Evolutionary conservation across 2,888 invertebrate species (phyloP), one percentile per base, ranked within the genome.

Genomic region (Ophion slaviceki): DNA sequence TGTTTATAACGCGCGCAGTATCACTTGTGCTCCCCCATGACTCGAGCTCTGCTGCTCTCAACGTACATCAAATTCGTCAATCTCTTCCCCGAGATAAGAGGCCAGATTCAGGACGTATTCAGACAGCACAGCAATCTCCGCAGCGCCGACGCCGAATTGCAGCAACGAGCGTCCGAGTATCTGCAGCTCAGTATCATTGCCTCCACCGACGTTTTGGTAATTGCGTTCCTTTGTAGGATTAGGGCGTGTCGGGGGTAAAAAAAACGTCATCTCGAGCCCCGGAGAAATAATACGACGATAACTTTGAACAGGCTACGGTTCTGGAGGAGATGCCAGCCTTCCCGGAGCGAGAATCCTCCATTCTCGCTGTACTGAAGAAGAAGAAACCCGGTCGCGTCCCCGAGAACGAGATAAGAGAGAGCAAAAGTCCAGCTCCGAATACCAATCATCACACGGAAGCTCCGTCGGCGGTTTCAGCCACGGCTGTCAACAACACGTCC

Each of bases 291-390:
- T 57, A n/a, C 7, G 14, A 4, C 14, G 14, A 71, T 20, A 79
- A 24, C 17, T 32, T 10, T 57, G 67, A 53, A 4, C 89, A 96
- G 95, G 99, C 99, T 36, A 99, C 99, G 76, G 99, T 99, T 75
- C 95, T 99, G 89, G 99, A 99, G 95, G 99, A 99, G 95, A 99
- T 99, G 99, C 99, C 99, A 87, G 99, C 99, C 76, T 99, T 99
- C 95, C 99, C 99, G 5, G 99, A 99, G 94, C 96, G 99, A 89
- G 99, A 99, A 94, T 99, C 99, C 86, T 99, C 99, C 17, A 99
- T 99, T 91, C 95, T 99, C 89, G 98, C 99, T 77, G 99, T 99
- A 88, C 95, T 99, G 91, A 99, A 99, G 95, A 99, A 99, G 95
- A 99, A 99, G 95, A 99, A 99, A 93, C 99, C 99, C 1, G 98